Base-by-base conservation (phyloP, 2,797 vertebrate species). In the Neosilurus hyrtlii region DNA sequence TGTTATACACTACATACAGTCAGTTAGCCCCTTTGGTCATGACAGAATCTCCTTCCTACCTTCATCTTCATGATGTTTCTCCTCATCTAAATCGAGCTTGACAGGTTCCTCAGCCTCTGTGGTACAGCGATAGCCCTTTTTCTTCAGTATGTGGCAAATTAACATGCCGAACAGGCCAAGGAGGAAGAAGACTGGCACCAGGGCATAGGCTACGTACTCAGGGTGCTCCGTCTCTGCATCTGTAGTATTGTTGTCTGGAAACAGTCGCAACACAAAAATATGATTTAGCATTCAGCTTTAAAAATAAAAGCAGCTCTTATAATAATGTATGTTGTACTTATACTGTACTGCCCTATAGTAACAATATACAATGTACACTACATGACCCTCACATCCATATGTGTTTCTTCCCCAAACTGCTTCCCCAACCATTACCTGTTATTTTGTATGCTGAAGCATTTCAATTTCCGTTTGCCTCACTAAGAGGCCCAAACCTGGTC, bases 81-180 rank as follows among this genome's bases (percentile, higher is more conserved):
- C 82, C 81, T 74, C 74, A 1, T 88, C 83, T 2, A 3, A 68
- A 20, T 84, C 75, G n/a, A 73, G 82, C 1, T 91, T 87, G 0
- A 89, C 86, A 0, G 88, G 89, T 71, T 94, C 90, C 70, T 97
- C 94, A 0, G 94, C 92, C 80, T 97, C 95, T 0, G 98, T 98
- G 51, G 96, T 99, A 91, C 97, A 98, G 16, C 97, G 96, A 89
- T 99, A 99, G 74, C 98, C 98, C 87, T 97, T 99, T 86, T 92
- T 97, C 93, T 98, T 97, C 80, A 99, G 91, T 72, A 98, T 86
- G 75, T 98, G 97, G 87, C 98, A 99, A 93, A 99, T 96, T 49
- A 99, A 90, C 81, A 99, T 94, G 0, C 98, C 98, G 26, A 96
- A 84, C 57, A 99, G 95, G 59, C 98, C 98, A 90, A 97, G 94